phyloP scores from a whole-genome alignment of 1,140 invertebrate genomes.

The Elymnias hypermnestra region DNA sequence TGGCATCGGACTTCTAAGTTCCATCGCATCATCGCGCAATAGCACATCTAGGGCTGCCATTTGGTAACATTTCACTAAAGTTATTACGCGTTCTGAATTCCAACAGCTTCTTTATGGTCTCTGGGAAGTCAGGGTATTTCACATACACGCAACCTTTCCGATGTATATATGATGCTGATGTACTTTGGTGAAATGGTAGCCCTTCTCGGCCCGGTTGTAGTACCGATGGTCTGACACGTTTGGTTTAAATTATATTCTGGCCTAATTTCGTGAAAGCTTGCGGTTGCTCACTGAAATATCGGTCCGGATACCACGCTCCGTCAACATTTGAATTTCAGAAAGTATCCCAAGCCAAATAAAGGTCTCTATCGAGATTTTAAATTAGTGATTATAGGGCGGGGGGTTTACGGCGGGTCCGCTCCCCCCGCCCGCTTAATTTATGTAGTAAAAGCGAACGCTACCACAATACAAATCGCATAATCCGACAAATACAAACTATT shows the following conservation, averaged over 20 bases:
- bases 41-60: slow-evolving; percentile 5
- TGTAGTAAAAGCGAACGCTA: slow-evolving; percentile 42
- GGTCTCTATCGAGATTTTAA: slow-evolving; percentile 50
- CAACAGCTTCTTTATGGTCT: background rate
- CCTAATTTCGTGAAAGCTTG: slow-evolving; percentile 35
- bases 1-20: slow-evolving; percentile 30
- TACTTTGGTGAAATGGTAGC: slow-evolving; percentile 8
- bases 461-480: slow-evolving; percentile 40
- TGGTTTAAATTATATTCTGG: slow-evolving; percentile 31
- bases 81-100: too few species aligned
- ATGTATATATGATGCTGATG: too few species aligned
- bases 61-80: background rate
- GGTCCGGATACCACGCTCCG: slow-evolving; percentile 23
- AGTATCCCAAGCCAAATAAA: slow-evolving; percentile 46
- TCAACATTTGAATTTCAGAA: slow-evolving; percentile 30
- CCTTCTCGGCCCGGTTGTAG: slow-evolving; percentile 3
- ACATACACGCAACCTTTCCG: too few species aligned
- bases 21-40: slow-evolving; percentile 14
- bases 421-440: slow-evolving; percentile 46
- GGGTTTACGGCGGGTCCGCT: slow-evolving; percentile 60
- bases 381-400: slow-evolving; percentile 51
- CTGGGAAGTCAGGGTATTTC: background rate
- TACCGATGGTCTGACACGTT: slow-evolving; percentile 6
- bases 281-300: slow-evolving; percentile 42
- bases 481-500: slow-evolving; percentile 9